Evolutionary conservation across 2,797 vertebrate genomes (phyloP).

Genomic region (Rhynchotus rufescens): DNA sequence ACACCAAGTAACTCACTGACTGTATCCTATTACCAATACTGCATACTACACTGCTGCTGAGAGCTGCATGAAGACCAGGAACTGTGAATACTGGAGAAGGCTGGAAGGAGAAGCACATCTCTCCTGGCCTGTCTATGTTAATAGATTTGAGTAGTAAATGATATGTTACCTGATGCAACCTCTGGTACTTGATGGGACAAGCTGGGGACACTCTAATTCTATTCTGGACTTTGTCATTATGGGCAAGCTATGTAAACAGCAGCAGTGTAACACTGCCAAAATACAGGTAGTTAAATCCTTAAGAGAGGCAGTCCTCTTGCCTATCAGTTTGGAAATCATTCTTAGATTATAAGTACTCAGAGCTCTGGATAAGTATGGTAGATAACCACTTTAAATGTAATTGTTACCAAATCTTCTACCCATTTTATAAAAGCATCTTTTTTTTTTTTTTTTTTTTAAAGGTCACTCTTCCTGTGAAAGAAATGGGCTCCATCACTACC

Average conservation of each 20-base stretch:
- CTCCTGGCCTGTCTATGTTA: background rate
- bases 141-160: background rate
- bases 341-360: background rate
- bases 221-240: background rate
- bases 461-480: background rate
- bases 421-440: background rate
- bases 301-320: background rate
- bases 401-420: background rate
- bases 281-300: background rate
- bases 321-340: background rate
- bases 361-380: background rate
- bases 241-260: background rate
- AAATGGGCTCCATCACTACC: background rate
- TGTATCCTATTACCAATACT: fast-evolving
- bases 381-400: background rate
- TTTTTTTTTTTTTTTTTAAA: background rate
- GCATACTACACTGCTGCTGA: background rate
- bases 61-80: background rate
- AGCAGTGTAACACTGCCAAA: background rate
- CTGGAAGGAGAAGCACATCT: background rate
- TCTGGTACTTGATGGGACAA: background rate
- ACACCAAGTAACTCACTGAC: background rate
- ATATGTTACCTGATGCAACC: background rate
- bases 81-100: background rate
- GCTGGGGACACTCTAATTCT: background rate